Evolutionary conservation across 1,140 invertebrate genomes (phyloP).

Genomic region (Drosophila melanogaster): Release_6_plus_ISO1_MT NC_004354.4:12343001-12343500

Average conservation of each 20-base stretch:
- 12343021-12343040: constrained; percentile 12
- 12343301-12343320: not conserved
- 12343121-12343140: constrained; percentile 30
- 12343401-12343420: too few relatives aligned
- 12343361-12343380: too few relatives aligned
- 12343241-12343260: constrained; percentile 47
- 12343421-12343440: too few relatives aligned
- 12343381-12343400: too few relatives aligned
- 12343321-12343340: not conserved
- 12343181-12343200: not conserved
- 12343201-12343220: not conserved
- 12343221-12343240: constrained; percentile 22
- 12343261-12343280: constrained; percentile 71
- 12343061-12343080: constrained; percentile 83
- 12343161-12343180: not conserved
- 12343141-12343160: not conserved
- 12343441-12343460: too few relatives aligned
- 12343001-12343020: not conserved
- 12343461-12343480: too few relatives aligned
- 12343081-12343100: constrained; percentile 83
- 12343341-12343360: not conserved
- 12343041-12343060: constrained; percentile 77
- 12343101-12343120: constrained; percentile 83
- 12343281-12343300: constrained; percentile 24
- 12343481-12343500: too few relatives aligned